Percentiles rank a stretch among this genome's conserved stretches.
phyloP scores from a whole-genome alignment of 2,888 invertebrate genomes.

The Leptinotarsa peninsularis region DNA sequence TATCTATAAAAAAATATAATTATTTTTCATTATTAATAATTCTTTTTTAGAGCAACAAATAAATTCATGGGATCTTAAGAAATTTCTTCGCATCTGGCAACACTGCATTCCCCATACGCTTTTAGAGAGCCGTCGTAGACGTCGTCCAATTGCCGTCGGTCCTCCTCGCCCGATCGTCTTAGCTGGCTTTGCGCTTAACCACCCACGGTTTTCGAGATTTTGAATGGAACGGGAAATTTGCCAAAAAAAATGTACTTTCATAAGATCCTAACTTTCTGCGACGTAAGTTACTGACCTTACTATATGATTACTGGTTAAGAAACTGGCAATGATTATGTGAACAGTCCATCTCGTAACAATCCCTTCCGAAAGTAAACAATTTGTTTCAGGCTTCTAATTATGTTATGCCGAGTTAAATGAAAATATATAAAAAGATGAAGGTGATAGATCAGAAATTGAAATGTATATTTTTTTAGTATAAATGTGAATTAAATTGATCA shows the following conservation, averaged over 20 bases:
- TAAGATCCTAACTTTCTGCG: conserved; percentile 10
- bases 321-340: background rate
- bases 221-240: conserved; percentile 14
- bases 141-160: background rate
- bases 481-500: no score
- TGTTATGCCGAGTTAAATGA: no score
- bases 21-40: no score
- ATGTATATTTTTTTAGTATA: no score
- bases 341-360: background rate
- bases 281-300: conserved; percentile 12
- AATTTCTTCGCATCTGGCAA: no score
- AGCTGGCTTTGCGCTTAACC: background rate
- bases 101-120: background rate
- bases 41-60: no score
- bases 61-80: no score
- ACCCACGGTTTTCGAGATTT: conserved; percentile 3
- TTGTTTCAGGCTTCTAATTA: no score
- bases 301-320: background rate
- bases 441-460: no score
- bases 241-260: conserved; percentile 12
- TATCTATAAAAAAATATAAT: no score
- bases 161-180: background rate
- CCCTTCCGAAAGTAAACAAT: background rate
- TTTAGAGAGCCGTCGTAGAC: conserved; percentile 15
- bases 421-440: no score